Base-by-base conservation (phyloP, 1,140 invertebrate genomes). In the Meloidogyne chitwoodi region DNA sequence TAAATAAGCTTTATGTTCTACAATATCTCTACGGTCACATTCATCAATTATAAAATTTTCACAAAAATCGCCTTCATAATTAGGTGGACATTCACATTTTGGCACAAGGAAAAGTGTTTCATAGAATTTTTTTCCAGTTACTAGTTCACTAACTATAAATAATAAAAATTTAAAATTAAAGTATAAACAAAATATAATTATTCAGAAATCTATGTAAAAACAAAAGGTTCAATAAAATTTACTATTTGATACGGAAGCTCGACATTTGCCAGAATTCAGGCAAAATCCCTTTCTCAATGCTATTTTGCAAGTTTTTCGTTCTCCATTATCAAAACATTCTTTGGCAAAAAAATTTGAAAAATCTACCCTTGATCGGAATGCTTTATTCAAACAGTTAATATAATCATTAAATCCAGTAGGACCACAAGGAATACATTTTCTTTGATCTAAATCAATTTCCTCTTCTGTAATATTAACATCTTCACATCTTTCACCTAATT, bases 51-150 rank as follows among this genome's bases (percentile, higher is more conserved):
- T 2, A 31, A 22, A n/a, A 26, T 68, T 61, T 67, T 79, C 76
- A 63, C 78, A 79, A 19, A 79, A 77, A 38, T 74, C 34, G 26
- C 78, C 78, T 44, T 79, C 69, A 62, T 65, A 79, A 22, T 29
- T 27, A 1, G 48, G 27, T 22, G 41, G 31, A 31, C 78, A 79
- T 31, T 77, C 14, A 69, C 78, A 79, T 62, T 78, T 77, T 68
- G 78, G 78, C n/a, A 77, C 44, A 8, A 77, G 38, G 14, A 79
- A 73, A 3, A 68, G 61, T 0, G 69, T 16, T 11, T 68, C 38
- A 16, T 19, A 11, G 1, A 16, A 29, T 3, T 24, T 14, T 19
- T 27, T 38, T 26, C 6, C 24, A 41, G n/a, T 22, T 16, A 69
- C 14, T 62, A n/a, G 27, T 26, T 44, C 11, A 44, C 12, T 19